A percentile compares a stretch with the other conserved stretches of the same genome.
phyloP scores from a whole-genome alignment of 1,140 invertebrate species.

The Gonioctena quinquepunctata region DNA sequence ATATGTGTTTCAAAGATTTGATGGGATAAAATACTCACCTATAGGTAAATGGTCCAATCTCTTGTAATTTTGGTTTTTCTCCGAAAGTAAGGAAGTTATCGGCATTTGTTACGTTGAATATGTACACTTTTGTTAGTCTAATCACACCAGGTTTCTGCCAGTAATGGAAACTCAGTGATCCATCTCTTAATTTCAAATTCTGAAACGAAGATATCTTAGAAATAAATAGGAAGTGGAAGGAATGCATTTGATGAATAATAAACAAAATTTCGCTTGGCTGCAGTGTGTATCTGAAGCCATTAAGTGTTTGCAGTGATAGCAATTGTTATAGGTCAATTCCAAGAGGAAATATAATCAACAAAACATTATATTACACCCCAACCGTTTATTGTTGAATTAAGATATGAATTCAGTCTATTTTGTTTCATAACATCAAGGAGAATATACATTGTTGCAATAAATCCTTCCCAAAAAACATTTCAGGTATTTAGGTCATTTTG shows the following conservation, averaged over 20 bases:
- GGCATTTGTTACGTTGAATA: slow-evolving; percentile 86
- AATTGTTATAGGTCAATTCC: too few species aligned
- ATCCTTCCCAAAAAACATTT: too few species aligned
- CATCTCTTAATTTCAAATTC: slow-evolving; percentile 83
- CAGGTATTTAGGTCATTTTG: too few species aligned
- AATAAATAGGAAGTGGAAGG: neutral
- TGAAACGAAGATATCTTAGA: slow-evolving; percentile 61
- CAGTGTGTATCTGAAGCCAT: too few species aligned
- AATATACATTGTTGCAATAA: too few species aligned
- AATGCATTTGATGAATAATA: too few species aligned
- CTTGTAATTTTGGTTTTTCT: slow-evolving; percentile 80
- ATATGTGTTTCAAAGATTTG: neutral
- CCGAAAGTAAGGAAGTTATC: slow-evolving; percentile 77
- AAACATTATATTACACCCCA: too few species aligned
- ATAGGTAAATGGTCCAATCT: slow-evolving; percentile 85
- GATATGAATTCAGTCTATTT: too few species aligned
- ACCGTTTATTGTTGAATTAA: too few species aligned
- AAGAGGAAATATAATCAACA: too few species aligned
- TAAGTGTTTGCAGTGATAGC: too few species aligned
- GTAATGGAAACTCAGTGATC: slow-evolving; percentile 84
- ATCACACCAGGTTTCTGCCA: slow-evolving; percentile 90
- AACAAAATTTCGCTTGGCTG: neutral
- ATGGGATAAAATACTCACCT: slow-evolving; percentile 63
- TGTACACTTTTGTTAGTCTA: slow-evolving; percentile 86
- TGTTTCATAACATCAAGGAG: too few species aligned